Conservation (phyloP, 2,797 vertebrate species). For the Harpagifer antarcticus region DNA sequence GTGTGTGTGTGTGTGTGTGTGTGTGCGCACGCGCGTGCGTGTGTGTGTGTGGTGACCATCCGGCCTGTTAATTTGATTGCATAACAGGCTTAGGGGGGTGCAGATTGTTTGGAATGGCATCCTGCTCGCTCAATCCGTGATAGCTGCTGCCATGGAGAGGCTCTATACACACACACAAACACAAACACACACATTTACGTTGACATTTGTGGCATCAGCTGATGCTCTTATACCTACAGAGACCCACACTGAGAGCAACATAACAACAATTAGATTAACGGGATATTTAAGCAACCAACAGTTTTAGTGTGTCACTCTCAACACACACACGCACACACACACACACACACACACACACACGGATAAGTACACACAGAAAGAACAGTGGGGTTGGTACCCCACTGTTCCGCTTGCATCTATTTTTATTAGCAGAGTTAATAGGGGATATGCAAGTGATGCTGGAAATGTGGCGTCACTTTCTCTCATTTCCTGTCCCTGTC, state of each 20-base stretch:
- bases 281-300: not conserved
- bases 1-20: not conserved
- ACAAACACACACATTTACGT: constrained; percentile 11
- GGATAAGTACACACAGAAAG: no score
- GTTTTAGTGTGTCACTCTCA: no score
- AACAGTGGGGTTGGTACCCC: no score
- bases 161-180: constrained; percentile 29
- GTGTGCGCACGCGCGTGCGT: constrained; percentile 21
- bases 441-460: no score
- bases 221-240: constrained; percentile 20
- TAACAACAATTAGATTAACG: constrained; percentile 23
- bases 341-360: no score
- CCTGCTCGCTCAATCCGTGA: constrained; percentile 55
- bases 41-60: constrained; percentile 46
- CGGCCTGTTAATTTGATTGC: constrained; percentile 77
- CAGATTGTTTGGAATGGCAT: constrained; percentile 79
- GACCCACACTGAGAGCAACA: constrained; percentile 17
- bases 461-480: no score
- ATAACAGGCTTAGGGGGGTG: constrained; percentile 69
- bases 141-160: constrained; percentile 62
- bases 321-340: no score
- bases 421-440: no score
- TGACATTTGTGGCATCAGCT: constrained; percentile 36
- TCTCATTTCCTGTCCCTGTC: no score
- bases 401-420: no score